phyloP scores from a whole-genome alignment of 2,797 vertebrate genomes.

The Sebastiscus albofasciatus region DNA sequence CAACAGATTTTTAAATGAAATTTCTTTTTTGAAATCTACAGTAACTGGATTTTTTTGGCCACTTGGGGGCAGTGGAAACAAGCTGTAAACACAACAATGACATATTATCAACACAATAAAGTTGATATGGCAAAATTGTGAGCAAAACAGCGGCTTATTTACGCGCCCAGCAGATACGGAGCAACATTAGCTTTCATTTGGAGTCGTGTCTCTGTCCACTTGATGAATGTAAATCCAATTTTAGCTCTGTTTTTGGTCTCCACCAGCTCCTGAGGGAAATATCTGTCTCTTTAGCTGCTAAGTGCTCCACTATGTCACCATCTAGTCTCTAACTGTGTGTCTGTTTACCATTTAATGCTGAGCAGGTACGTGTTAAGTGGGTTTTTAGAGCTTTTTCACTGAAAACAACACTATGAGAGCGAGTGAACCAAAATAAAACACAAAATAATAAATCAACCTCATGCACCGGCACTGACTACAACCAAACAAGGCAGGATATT shows the following conservation, averaged over 20 bases:
- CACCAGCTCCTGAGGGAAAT: neutral
- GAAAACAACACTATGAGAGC: neutral
- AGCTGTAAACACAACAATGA: too few relatives aligned
- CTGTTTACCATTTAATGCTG: neutral
- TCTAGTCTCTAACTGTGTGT: neutral
- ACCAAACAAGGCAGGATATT: neutral
- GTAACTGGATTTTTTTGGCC: neutral
- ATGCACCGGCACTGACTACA: neutral
- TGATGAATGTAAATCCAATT: accelerated
- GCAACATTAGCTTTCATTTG: neutral
- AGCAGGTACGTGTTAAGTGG: neutral
- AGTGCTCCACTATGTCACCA: neutral
- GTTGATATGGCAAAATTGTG: too few relatives aligned
- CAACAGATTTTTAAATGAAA: neutral
- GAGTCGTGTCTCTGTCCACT: neutral
- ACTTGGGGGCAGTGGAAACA: too few relatives aligned
- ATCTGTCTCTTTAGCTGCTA: too few relatives aligned
- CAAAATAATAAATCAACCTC: neutral
- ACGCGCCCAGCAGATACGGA: accelerated
- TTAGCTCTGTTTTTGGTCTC: neutral
- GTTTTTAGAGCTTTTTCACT: neutral
- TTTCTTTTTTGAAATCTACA: neutral
- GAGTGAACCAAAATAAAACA: neutral
- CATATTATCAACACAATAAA: too few relatives aligned
- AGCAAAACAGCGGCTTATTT: too few relatives aligned